Evolutionary conservation across 2,797 vertebrate species (phyloP).

Genomic region (Gymnocypris eckloni): DNA sequence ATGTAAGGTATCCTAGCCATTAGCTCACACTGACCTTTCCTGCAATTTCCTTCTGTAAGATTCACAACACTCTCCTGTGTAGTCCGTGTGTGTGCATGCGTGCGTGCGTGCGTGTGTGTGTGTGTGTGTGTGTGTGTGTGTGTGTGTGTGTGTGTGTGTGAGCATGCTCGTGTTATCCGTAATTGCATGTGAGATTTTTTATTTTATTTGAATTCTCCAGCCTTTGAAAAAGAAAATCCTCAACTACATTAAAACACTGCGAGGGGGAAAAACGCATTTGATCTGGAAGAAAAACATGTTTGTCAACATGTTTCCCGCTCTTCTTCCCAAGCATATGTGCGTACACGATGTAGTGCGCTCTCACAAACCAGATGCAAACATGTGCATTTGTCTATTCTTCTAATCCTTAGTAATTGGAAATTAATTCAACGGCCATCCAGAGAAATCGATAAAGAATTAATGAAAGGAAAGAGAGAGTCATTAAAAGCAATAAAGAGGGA

Average conservation of each 20-base stretch:
- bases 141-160: slow-evolving; percentile 52
- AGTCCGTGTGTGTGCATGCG: slow-evolving; percentile 44
- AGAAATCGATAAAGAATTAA: slow-evolving; percentile 86
- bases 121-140: slow-evolving; percentile 52
- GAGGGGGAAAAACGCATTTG: slow-evolving; percentile 24
- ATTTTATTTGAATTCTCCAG: slow-evolving; percentile 51
- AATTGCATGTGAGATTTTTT: slow-evolving; percentile 16
- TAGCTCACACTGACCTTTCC: slow-evolving; percentile 80
- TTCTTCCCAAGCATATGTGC: slow-evolving; percentile 32
- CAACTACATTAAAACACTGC: slow-evolving; percentile 39
- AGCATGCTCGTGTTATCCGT: slow-evolving; percentile 23
- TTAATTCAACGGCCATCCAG: slow-evolving; percentile 81
- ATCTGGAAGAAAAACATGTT: slow-evolving; percentile 40
- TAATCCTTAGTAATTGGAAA: slow-evolving; percentile 84
- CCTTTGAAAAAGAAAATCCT: slow-evolving; percentile 32
- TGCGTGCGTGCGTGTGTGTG: slow-evolving; percentile 47
- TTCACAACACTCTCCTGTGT: slow-evolving; percentile 61
- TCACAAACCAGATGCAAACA: slow-evolving; percentile 53
- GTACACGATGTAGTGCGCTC: slow-evolving; percentile 8
- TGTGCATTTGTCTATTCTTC: slow-evolving; percentile 68
- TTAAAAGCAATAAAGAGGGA: slow-evolving; percentile 83
- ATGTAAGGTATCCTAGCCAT: slow-evolving; percentile 74
- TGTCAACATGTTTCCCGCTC: slow-evolving; percentile 38
- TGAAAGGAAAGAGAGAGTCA: slow-evolving; percentile 82
- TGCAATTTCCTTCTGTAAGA: slow-evolving; percentile 69